Evolutionary conservation across 2,113 vertebrate species (phyloP).

Genomic region (human (Homo sapiens)): GRCh38 chr4:176631501-176632000

Average conservation of each 20-base stretch:
- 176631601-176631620: not conserved
- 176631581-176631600: too few relatives aligned
- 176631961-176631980: not conserved
- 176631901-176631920: not conserved
- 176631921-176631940: not conserved
- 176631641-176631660: not conserved
- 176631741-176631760: not conserved
- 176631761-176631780: not conserved
- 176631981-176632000: not conserved
- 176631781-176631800: not conserved
- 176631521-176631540: not conserved
- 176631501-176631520: too few relatives aligned
- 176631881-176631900: not conserved
- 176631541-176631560: not conserved
- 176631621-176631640: not conserved
- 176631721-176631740: not conserved
- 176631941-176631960: not conserved
- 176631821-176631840: not conserved
- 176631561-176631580: not conserved
- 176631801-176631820: not conserved
- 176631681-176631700: not conserved
- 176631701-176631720: not conserved
- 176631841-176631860: not conserved
- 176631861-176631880: not conserved
- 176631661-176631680: not conserved